Percentiles rank a stretch among this genome's conserved stretches.
Evolutionary conservation across 2,797 vertebrate species (phyloP).

Genomic region (Sphenodon punctatus): DNA sequence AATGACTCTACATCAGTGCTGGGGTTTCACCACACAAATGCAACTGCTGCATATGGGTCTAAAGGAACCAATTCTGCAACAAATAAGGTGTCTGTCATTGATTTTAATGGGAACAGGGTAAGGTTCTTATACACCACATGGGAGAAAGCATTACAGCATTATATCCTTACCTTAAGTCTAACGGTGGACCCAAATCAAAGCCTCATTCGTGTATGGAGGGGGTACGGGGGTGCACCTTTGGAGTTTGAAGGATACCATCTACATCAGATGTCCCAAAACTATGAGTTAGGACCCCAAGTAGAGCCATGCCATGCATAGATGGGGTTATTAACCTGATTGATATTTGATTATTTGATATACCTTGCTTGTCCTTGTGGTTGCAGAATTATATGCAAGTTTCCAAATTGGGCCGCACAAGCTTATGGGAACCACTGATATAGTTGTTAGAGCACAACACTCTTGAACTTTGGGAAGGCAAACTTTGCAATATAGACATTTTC

Average conservation of each 20-base stretch:
- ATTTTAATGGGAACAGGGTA: neutral
- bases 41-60: neutral
- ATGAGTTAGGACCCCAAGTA: no score
- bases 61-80: neutral
- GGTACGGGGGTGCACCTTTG: no score
- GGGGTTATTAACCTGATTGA: no score
- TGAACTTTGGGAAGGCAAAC: constrained; percentile 53
- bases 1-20: constrained; percentile 13
- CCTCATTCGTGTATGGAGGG: constrained; percentile 51
- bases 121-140: constrained; percentile 18
- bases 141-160: constrained; percentile 32
- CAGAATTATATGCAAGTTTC: constrained; percentile 39
- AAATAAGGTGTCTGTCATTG: neutral
- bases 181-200: constrained; percentile 12
- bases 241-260: no score
- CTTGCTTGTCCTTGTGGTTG: no score
- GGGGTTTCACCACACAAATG: neutral
- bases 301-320: no score
- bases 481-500: constrained; percentile 51
- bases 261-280: no score
- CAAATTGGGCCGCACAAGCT: no score
- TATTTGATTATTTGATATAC: no score
- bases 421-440: no score
- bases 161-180: constrained; percentile 13
- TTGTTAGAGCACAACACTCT: constrained; percentile 37